A percentile compares a stretch with the other conserved stretches of the same genome.
phyloP scores from a whole-genome alignment of 2,797 vertebrate genomes.

The Thunnus albacares region DNA sequence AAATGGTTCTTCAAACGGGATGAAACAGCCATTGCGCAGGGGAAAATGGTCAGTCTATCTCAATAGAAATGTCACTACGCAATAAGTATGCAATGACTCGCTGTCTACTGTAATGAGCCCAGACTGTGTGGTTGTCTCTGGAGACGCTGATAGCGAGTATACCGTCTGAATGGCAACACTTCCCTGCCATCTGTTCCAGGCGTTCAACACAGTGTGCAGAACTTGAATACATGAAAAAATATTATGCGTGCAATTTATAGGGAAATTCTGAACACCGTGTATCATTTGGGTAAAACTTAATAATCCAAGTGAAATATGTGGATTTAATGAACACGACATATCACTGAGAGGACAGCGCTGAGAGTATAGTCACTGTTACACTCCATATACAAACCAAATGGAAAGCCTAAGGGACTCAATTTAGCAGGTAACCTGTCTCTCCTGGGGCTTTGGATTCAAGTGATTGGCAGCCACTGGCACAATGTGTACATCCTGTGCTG shows the following conservation, averaged over 20 bases:
- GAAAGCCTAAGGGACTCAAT: slow-evolving; percentile 76
- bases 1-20: slow-evolving; percentile 78
- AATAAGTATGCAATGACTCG: slow-evolving; percentile 83
- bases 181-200: slow-evolving; percentile 63
- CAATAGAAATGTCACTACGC: slow-evolving; percentile 80
- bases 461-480: slow-evolving; percentile 70
- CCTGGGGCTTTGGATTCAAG: slow-evolving; percentile 55
- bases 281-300: slow-evolving; percentile 40
- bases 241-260: slow-evolving; percentile 38
- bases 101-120: slow-evolving; percentile 79
- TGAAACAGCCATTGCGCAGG: slow-evolving; percentile 71
- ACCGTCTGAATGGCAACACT: slow-evolving; percentile 66
- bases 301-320: slow-evolving; percentile 51
- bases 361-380: slow-evolving; percentile 42
- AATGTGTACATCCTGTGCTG: slow-evolving; percentile 33
- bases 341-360: slow-evolving; percentile 30
- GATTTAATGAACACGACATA: slow-evolving; percentile 39
- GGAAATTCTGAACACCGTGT: slow-evolving; percentile 20
- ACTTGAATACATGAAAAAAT: slow-evolving; percentile 39
- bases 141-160: slow-evolving; percentile 67
- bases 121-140: slow-evolving; percentile 71
- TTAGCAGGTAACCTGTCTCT: slow-evolving; percentile 71
- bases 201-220: slow-evolving; percentile 35
- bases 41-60: slow-evolving; percentile 79
- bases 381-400: slow-evolving; percentile 57